Evolutionary conservation across 2,797 vertebrate species (phyloP).

Genomic region (Ctenochaetus hawaiiensis): DNA sequence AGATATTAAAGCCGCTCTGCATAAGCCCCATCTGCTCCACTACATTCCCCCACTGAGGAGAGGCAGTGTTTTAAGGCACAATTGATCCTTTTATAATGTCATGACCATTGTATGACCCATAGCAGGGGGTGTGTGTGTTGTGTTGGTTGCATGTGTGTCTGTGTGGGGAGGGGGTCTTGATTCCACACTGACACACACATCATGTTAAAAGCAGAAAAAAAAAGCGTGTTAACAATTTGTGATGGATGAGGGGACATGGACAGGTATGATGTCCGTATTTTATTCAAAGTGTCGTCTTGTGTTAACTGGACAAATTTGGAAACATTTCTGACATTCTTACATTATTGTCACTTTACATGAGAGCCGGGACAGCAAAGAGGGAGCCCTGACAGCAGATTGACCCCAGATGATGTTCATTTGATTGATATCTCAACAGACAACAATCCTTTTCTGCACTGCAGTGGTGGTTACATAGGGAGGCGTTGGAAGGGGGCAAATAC

Average conservation of each 20-base stretch:
- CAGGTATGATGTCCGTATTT: constrained; percentile 61
- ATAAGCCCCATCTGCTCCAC: constrained; percentile 81
- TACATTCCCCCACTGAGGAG: constrained; percentile 66
- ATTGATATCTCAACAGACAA: constrained; percentile 88
- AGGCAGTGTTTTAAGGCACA: constrained; percentile 83
- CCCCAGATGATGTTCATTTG: constrained; percentile 86
- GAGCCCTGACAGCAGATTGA: constrained; percentile 85
- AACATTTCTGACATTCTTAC: constrained; percentile 79
- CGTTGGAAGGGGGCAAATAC: constrained; percentile 79
- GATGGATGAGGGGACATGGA: constrained; percentile 44
- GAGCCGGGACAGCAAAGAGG: constrained; percentile 72
- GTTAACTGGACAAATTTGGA: constrained; percentile 67
- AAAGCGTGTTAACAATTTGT: constrained; percentile 51
- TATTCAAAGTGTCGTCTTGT: constrained; percentile 58
- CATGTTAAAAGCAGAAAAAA: constrained; percentile 28
- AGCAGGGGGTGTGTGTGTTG: constrained; percentile 65
- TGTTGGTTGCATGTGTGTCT: neutral
- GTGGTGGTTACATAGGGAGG: constrained; percentile 77
- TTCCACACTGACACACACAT: constrained; percentile 38
- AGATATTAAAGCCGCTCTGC: constrained; percentile 80
- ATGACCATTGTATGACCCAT: constrained; percentile 81
- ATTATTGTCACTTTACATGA: constrained; percentile 85
- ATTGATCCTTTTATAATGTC: constrained; percentile 88
- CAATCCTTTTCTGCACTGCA: constrained; percentile 79
- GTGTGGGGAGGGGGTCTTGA: neutral